Conservation (phyloP, 1,140 invertebrate species). For the Plodia interpunctella region DNA sequence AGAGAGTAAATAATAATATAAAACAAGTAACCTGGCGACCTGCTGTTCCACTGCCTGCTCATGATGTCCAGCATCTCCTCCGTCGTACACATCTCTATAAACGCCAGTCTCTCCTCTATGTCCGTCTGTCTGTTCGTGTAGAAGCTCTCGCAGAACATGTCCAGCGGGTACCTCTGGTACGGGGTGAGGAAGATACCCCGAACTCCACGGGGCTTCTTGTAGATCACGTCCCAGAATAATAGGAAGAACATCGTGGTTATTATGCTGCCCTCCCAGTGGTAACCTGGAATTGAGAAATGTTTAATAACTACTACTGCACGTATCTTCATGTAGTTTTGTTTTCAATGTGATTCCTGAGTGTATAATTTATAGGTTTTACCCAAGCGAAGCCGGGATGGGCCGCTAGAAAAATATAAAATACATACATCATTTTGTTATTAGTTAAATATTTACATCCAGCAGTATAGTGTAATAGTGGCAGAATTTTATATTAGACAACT, state of each 20-base stretch:
- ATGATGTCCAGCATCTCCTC: conserved; percentile 62
- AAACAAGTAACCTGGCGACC: conserved; percentile 54
- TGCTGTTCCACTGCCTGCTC: conserved; percentile 51
- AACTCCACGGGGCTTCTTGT: conserved; percentile 70
- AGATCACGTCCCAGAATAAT: conserved; percentile 88
- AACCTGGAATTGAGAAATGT: conserved; percentile 39
- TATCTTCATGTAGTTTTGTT: too few relatives aligned
- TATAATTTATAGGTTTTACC: too few relatives aligned
- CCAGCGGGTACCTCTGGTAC: conserved; percentile 83
- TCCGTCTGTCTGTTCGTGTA: conserved; percentile 77
- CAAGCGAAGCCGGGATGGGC: too few relatives aligned
- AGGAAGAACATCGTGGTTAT: conserved; percentile 81
- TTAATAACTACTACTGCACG: background rate
- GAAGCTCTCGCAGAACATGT: conserved; percentile 82
- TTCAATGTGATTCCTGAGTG: background rate
- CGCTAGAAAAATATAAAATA: too few relatives aligned
- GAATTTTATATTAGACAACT: too few relatives aligned
- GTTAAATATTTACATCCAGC: too few relatives aligned
- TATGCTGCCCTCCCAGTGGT: conserved; percentile 84
- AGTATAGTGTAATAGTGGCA: too few relatives aligned
- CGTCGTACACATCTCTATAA: conserved; percentile 53
- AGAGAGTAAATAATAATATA: background rate
- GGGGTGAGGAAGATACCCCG: conserved; percentile 81
- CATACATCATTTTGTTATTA: too few relatives aligned
- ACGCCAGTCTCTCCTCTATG: conserved; percentile 78